Percentiles rank a stretch among this genome's conserved stretches.
These are phyloP conservation scores for Fragum sueziense DNA, from an alignment of 2,888 invertebrate genomes.

Conservation along the genomic window DNA sequence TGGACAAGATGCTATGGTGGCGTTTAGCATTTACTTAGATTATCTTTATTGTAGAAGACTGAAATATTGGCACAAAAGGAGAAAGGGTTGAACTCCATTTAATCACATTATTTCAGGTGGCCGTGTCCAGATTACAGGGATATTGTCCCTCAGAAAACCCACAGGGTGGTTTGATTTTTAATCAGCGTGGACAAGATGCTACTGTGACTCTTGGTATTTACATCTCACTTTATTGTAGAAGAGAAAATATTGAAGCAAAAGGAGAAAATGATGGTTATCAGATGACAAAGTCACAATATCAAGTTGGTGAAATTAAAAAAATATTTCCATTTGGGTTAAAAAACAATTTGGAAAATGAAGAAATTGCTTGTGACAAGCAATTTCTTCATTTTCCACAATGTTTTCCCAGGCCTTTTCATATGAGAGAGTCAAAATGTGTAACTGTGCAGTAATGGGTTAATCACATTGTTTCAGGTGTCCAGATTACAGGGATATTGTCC, in stretches of 20 bases:
- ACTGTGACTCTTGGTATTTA: conserved; percentile 96
- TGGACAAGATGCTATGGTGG: conserved; percentile 95
- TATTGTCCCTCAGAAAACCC: conserved; percentile 92
- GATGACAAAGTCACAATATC: too few relatives aligned
- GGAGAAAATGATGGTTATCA: background rate
- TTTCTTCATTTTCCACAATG: too few relatives aligned
- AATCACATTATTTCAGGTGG: too few relatives aligned
- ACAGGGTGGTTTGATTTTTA: conserved; percentile 88
- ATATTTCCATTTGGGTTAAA: too few relatives aligned
- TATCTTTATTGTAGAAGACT: background rate
- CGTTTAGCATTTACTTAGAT: conserved; percentile 94
- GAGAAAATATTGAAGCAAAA: too few relatives aligned
- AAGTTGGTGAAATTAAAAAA: too few relatives aligned
- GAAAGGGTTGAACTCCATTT: background rate
- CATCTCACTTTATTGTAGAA: conserved; percentile 83
- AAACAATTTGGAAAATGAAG: too few relatives aligned
- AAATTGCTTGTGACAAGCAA: too few relatives aligned
- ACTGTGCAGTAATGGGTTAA: too few relatives aligned
- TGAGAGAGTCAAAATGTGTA: too few relatives aligned
- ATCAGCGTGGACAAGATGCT: conserved; percentile 92
- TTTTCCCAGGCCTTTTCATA: too few relatives aligned
- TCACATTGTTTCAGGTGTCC: conserved; percentile 87
- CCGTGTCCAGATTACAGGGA: conserved; percentile 92
- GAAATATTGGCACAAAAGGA: too few relatives aligned
- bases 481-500: conserved; percentile 93